phyloP scores from a whole-genome alignment of 64 coral and sea anemone species.

The Stylophora pistillata region DNA sequence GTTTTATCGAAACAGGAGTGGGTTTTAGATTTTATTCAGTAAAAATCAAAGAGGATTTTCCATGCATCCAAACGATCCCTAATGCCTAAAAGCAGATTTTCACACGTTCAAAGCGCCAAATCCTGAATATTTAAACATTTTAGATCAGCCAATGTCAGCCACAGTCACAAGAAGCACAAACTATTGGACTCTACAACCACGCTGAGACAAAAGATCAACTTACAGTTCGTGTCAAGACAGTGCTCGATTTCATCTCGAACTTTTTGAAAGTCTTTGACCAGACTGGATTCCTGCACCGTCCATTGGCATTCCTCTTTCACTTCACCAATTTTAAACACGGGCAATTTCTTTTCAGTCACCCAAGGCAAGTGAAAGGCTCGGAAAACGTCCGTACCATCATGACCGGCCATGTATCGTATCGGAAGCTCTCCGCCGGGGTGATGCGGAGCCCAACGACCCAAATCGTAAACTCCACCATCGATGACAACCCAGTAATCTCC shows the following conservation, averaged over 20 bases:
- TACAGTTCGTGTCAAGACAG: conserved; percentile 86
- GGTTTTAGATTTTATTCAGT: not conserved
- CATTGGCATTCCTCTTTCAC: conserved; percentile 30
- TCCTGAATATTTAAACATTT: not conserved
- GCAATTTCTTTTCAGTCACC: conserved; percentile 77
- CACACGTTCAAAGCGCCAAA: not conserved
- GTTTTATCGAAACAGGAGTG: not conserved
- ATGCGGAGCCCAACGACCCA: conserved; percentile 83
- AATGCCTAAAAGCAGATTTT: not conserved
- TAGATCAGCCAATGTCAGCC: not conserved
- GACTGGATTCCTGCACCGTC: conserved; percentile 42
- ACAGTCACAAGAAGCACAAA: not conserved
- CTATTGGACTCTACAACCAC: not conserved
- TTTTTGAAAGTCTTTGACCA: conserved; percentile 83
- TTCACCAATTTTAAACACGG: conserved; percentile 88
- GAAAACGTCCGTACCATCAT: conserved; percentile 92
- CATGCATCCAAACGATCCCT: too few species aligned
- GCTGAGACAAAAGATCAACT: conserved; percentile 56
- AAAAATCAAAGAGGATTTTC: too few species aligned
- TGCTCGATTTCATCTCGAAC: conserved; percentile 80
- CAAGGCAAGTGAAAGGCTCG: conserved; percentile 91
- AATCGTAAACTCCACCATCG: conserved; percentile 83
- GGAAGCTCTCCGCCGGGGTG: conserved; percentile 96
- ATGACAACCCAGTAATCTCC: conserved; percentile 93
- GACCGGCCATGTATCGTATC: conserved; percentile 90